Percentiles rank a stretch among this genome's conserved stretches.
Conservation (phyloP, 1,140 invertebrate species). For the Atta colombica region DNA sequence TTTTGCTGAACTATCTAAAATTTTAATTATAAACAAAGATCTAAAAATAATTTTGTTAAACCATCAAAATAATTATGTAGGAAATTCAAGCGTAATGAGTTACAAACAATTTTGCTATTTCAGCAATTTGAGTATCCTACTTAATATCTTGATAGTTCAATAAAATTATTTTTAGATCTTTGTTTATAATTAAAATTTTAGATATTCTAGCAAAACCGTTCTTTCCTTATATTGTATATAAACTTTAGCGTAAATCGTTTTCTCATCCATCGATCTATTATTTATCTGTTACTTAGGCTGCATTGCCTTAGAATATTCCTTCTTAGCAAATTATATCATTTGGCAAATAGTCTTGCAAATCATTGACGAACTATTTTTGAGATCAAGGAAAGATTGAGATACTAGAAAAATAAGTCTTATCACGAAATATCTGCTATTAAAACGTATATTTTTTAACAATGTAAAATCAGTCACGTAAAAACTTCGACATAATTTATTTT, state of each 20-base stretch:
- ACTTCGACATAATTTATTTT: slow-evolving; percentile 16
- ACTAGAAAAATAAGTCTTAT: neutral
- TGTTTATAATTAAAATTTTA: too few species aligned
- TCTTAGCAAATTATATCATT: neutral
- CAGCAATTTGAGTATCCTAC: too few species aligned
- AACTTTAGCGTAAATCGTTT: neutral
- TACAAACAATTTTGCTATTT: too few species aligned
- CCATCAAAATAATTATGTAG: too few species aligned
- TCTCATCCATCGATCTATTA: neutral
- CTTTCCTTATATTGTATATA: too few species aligned
- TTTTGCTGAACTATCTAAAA: too few species aligned
- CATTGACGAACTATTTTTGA: neutral
- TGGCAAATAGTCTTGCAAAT: neutral
- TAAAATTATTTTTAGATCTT: too few species aligned
- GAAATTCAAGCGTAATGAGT: too few species aligned
- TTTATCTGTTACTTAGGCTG: neutral
- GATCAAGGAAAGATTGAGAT: neutral
- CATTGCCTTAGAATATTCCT: neutral
- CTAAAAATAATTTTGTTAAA: too few species aligned
- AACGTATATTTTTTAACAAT: neutral
- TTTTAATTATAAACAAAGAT: too few species aligned
- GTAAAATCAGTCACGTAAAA: neutral
- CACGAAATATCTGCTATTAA: neutral
- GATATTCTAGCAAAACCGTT: too few species aligned
- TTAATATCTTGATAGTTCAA: too few species aligned